Base-by-base conservation (phyloP, 2,888 invertebrate species). In the Microplitis deprimator region DNA sequence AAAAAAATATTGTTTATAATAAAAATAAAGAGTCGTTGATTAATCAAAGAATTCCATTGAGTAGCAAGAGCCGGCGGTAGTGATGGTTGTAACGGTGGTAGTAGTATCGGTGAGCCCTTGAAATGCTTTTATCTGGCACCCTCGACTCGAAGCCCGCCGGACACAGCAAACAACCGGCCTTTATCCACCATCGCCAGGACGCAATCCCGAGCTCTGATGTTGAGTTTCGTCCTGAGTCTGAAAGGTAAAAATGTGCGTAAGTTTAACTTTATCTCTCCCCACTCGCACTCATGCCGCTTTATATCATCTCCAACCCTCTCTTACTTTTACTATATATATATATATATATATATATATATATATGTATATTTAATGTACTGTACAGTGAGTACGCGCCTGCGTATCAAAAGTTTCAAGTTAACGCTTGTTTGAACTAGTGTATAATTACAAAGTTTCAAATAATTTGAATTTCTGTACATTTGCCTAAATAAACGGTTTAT, bases 1-100 rank as follows among this genome's bases (percentile, higher is more conserved):
- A 50, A 50, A 50, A 50, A 13, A 50, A 50, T 50, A 50, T 50
- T 50, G 50, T 50, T 13, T 50, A 50, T 13, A 50, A 50, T 50
- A 13, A 50, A 50, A 50, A 50, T 50, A 50, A 50, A 50, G 13
- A 50, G 50, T 40, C 70, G 69, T 70, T 82, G 82, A 84, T 85
- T 87, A 86, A 86, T 86, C 84, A 86, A 86, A 86, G 83, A 83
- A 86, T 85, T 84, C 83, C 85, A 85, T 84, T 83, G 81, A 82
- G 79, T 84, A 82, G 81, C 82, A 50, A 13, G 8, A 50, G 50
- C 4, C 13, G 50, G 13, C 0, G 8, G 8, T 50, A 29, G 29
- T 29, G 29, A 29, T 29, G 0, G 29, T 29, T 0, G 29, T 29
- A 29, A 5, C 13, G 13, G 13, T 8, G 8, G 50, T 83, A 81